Base-by-base conservation (phyloP, 2,113 vertebrate genomes). In the Calonectris borealis region DNA sequence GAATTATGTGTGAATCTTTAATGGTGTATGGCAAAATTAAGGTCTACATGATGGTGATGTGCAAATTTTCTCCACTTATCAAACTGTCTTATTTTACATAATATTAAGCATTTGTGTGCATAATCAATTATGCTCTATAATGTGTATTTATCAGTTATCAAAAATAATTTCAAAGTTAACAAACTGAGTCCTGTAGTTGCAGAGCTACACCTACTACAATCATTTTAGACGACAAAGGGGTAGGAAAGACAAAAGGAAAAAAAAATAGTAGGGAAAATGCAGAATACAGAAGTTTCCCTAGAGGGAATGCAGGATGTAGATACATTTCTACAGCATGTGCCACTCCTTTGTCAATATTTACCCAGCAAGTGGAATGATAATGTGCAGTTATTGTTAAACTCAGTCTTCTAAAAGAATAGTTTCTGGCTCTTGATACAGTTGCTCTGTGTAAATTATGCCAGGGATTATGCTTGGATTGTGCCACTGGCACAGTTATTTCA, bases 331-430 rank as follows among this genome's bases (percentile, higher is more conserved):
- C 66, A 91, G 73, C 84, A 87, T 69, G 86, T 89, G 81, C 81
- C 83, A 91, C 49, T 95, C 80, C 73, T 95, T 85, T 87, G 93
- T 96, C 93, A 96, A 95, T 96, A 96, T 96, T 96, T 97, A 95
- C 81, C 62, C 78, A 95, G 81, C 77, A 96, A 97, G 40, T 27
- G 49, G 83, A 96, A 94, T 69, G 65, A 84, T 93, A 93, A 96
- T 69, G 76, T 89, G 86, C 61, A 95, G 44, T 79, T 77, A 94
- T 95, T 91, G 94, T 84, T 93, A 88, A 95, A 89, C 29, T 90
- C 89, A 91, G 57, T 55, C 64, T 89, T 85, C 89, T 89, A 31
- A 87, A 91, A 91, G 11, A 91, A 82, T 38, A 79, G 49, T 81
- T 96, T 94, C 84, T 93, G 84, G 49, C 70, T 96, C 54, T 89